Conservation (phyloP, 2,797 vertebrate species). For the Chloroceryle inda region DNA sequence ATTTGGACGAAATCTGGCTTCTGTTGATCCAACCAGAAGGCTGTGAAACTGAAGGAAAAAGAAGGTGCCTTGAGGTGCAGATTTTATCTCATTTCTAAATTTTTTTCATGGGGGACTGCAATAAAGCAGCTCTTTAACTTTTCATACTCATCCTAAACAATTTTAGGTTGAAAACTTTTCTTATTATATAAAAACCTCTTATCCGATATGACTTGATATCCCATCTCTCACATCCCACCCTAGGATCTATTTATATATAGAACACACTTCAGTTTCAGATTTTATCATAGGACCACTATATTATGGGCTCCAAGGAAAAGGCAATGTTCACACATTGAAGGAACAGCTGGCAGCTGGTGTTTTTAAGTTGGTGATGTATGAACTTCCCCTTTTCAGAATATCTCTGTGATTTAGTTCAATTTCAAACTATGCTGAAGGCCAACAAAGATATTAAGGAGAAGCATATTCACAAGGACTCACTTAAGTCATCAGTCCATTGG, state of each 20-base stretch:
- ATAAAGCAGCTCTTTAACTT: neutral
- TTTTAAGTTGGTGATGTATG: neutral
- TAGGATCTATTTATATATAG: neutral
- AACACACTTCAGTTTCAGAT: neutral
- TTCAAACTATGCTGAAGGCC: neutral
- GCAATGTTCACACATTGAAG: neutral
- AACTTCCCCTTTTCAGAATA: neutral
- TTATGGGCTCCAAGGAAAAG: neutral
- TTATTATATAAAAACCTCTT: neutral
- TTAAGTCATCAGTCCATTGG: neutral
- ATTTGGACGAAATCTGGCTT: neutral
- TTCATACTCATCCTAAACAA: neutral
- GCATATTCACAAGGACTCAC: neutral
- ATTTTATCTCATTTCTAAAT: neutral
- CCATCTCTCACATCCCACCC: neutral
- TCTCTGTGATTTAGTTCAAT: neutral
- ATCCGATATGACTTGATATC: neutral
- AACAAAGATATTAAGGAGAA: neutral
- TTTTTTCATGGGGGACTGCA: neutral
- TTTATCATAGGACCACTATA: neutral
- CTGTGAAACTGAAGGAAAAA: neutral
- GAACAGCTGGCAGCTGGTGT: slow-evolving; percentile 29
- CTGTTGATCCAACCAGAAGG: neutral
- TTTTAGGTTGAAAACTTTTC: neutral
- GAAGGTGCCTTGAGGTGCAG: fast-evolving